These are phyloP conservation scores for Lasaia peninsularis DNA, from an alignment of 1,140 invertebrate species.

Conservation along the genomic window DNA sequence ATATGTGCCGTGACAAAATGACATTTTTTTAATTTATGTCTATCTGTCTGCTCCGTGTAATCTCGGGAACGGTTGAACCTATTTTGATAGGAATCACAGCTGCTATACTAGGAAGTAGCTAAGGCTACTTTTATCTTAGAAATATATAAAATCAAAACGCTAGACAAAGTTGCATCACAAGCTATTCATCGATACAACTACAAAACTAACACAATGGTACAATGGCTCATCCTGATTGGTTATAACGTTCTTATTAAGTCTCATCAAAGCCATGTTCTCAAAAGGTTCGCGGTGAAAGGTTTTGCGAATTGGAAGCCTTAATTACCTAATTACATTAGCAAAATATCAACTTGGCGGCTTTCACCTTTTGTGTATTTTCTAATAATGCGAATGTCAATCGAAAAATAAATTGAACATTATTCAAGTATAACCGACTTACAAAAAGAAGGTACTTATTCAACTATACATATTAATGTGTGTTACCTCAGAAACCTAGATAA, in stretches of 20 bases:
- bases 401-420: conserved; percentile 34
- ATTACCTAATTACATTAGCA: conserved; percentile 32
- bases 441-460: conserved; percentile 23
- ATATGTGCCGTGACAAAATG: too few relatives aligned
- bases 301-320: conserved; percentile 15
- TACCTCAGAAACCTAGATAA: too few relatives aligned
- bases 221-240: background rate
- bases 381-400: conserved; percentile 25
- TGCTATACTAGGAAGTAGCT: too few relatives aligned
- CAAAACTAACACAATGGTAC: background rate
- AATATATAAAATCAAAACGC: too few relatives aligned
- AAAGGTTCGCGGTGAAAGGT: conserved; percentile 13
- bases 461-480: conserved; percentile 19
- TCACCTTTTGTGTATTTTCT: conserved; percentile 34
- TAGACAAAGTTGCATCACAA: too few relatives aligned
- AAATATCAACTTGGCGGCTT: conserved; percentile 34
- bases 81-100: too few relatives aligned
- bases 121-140: too few relatives aligned
- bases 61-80: too few relatives aligned
- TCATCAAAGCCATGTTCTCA: background rate
- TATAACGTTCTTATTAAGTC: conserved; percentile 6
- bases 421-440: conserved; percentile 32
- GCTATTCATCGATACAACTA: background rate
- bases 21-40: too few relatives aligned
- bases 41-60: too few relatives aligned